Evolutionary conservation across 2,888 invertebrate species (phyloP).

Genomic region (Cosmia pyralina): DNA sequence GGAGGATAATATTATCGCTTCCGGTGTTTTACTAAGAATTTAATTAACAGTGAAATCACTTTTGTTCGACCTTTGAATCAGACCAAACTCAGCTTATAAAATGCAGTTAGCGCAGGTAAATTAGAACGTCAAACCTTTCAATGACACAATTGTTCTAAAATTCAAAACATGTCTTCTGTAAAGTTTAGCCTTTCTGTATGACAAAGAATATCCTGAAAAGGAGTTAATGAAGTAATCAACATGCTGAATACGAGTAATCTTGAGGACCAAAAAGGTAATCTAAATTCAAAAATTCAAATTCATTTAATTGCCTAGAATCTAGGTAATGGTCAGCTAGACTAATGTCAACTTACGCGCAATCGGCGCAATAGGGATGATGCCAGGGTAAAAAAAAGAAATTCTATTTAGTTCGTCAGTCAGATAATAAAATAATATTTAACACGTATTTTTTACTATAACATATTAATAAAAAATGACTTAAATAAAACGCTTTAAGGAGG

Average conservation of each 20-base stretch:
- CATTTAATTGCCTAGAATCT: too few relatives aligned
- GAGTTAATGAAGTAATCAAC: conserved; percentile 34
- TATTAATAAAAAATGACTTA: too few relatives aligned
- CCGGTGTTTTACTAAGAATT: background rate
- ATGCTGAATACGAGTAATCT: conserved; percentile 13
- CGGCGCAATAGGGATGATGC: too few relatives aligned
- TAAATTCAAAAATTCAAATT: too few relatives aligned
- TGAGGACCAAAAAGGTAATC: conserved; percentile 6
- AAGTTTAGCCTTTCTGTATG: background rate
- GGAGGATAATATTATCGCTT: background rate
- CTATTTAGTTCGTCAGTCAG: too few relatives aligned
- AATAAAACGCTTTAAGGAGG: too few relatives aligned
- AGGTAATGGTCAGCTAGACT: conserved; percentile 17
- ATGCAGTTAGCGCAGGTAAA: background rate
- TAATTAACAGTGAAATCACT: background rate
- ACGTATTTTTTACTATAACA: too few relatives aligned
- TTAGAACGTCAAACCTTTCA: background rate
- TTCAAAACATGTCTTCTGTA: conserved; percentile 3
- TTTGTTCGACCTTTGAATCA: background rate
- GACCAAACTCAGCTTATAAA: background rate
- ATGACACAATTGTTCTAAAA: conserved; percentile 8
- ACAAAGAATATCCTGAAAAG: conserved; percentile 18
- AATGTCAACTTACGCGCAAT: background rate
- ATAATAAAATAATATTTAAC: too few relatives aligned
- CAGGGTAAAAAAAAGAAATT: too few relatives aligned